Percentiles rank a stretch among this genome's conserved stretches.
phyloP scores from a whole-genome alignment of 2,113 vertebrate genomes.

The Speoplatyrhinus poulsoni region DNA sequence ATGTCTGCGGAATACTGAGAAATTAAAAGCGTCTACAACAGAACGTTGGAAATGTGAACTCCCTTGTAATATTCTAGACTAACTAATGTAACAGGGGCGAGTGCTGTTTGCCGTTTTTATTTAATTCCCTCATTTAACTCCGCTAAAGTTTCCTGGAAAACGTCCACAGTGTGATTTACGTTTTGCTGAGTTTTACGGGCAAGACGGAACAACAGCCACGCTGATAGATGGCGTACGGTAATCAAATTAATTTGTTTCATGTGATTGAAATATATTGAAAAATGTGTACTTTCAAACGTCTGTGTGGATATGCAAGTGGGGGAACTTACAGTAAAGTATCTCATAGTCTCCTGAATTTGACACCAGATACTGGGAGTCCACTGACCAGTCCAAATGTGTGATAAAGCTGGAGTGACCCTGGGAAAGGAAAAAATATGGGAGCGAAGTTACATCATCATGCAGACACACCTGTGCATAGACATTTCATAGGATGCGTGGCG shows the following conservation, averaged over 20 bases:
- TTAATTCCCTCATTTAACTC: no score
- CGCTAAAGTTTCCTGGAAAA: no score
- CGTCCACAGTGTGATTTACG: no score
- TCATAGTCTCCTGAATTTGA: slow-evolving; percentile 99
- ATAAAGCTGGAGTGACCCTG: slow-evolving; percentile 99
- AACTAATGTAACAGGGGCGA: no score
- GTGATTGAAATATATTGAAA: no score
- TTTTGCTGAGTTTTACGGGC: no score
- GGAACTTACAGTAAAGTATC: slow-evolving; percentile 96
- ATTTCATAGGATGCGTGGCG: background rate
- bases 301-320: background rate
- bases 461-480: background rate
- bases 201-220: no score
- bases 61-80: background rate
- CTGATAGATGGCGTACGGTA: no score
- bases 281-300: background rate
- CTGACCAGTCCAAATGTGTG: slow-evolving; percentile 96
- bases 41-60: background rate
- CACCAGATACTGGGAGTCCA: slow-evolving; percentile 93
- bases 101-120: no score
- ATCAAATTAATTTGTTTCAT: no score
- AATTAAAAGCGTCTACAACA: background rate
- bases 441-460: background rate
- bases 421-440: slow-evolving; percentile 1
- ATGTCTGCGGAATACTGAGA: no score